Evolutionary conservation across 2,888 invertebrate genomes (phyloP).

Genomic region (Buathra laborator): DNA sequence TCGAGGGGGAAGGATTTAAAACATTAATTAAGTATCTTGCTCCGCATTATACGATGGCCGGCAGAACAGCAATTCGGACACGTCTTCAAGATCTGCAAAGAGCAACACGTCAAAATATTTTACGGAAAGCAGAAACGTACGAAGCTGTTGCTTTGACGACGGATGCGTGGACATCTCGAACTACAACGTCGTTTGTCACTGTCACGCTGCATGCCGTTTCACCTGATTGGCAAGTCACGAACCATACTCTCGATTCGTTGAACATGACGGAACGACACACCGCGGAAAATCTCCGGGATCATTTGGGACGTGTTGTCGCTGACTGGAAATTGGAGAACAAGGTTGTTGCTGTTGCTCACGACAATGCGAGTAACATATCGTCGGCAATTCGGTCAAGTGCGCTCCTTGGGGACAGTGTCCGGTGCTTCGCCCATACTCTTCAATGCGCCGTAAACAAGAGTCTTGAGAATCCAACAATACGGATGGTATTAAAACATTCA

Average conservation of each 20-base stretch:
- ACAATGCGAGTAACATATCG: constrained; percentile 61
- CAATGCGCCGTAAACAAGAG: constrained; percentile 72
- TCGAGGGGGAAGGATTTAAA: neutral
- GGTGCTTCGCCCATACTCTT: constrained; percentile 74
- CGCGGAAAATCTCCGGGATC: constrained; percentile 26
- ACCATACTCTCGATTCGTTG: constrained; percentile 49
- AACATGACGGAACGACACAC: constrained; percentile 59
- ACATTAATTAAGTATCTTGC: too few relatives aligned
- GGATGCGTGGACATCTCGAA: constrained; percentile 58
- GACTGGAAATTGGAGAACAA: constrained; percentile 58
- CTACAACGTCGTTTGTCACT: constrained; percentile 40
- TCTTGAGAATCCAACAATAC: constrained; percentile 40
- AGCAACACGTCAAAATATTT: neutral
- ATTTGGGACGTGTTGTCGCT: constrained; percentile 23
- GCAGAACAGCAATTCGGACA: too few relatives aligned
- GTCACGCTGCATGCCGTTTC: constrained; percentile 56
- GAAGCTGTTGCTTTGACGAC: constrained; percentile 55
- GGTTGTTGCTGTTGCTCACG: constrained; percentile 59
- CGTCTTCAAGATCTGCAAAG: neutral
- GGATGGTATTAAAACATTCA: constrained; percentile 65
- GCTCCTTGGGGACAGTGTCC: constrained; percentile 61
- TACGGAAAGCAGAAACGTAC: neutral
- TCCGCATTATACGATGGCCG: too few relatives aligned
- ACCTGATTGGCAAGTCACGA: constrained; percentile 31
- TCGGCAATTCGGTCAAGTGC: constrained; percentile 25